Conservation (phyloP, 2,888 invertebrate species). For the Nasonovia ribisnigri region DNA sequence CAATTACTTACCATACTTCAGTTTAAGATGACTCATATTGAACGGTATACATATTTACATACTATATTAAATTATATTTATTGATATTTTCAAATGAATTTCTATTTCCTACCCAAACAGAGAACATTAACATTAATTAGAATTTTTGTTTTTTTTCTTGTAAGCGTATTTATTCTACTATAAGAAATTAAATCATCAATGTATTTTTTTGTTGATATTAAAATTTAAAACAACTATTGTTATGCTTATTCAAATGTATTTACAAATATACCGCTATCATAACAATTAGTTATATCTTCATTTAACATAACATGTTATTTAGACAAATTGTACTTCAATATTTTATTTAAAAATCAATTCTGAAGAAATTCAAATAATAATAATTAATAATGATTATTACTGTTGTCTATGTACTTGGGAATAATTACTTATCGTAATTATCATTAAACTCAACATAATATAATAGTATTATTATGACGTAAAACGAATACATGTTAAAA, state of each 20-base stretch:
- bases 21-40: too few species aligned
- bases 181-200: background rate
- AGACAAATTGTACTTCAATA: background rate
- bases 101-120: background rate
- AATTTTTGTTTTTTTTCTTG: background rate
- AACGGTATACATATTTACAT: too few species aligned
- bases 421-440: conserved; percentile 18
- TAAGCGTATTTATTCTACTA: background rate
- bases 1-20: background rate
- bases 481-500: conserved; percentile 8
- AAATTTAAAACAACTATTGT: background rate
- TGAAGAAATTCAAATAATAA: background rate
- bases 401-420: background rate
- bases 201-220: background rate
- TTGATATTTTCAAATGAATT: background rate
- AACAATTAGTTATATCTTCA: background rate
- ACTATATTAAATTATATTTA: background rate
- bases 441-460: background rate
- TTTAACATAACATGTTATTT: background rate
- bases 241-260: background rate
- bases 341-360: background rate
- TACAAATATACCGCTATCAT: background rate
- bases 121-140: background rate
- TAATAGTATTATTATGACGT: conserved; percentile 14
- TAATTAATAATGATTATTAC: background rate